Evolutionary conservation across 2,113 vertebrate genomes (phyloP), one percentile per base, ranked within the genome.

Genomic region (Ursus arctos): DNA sequence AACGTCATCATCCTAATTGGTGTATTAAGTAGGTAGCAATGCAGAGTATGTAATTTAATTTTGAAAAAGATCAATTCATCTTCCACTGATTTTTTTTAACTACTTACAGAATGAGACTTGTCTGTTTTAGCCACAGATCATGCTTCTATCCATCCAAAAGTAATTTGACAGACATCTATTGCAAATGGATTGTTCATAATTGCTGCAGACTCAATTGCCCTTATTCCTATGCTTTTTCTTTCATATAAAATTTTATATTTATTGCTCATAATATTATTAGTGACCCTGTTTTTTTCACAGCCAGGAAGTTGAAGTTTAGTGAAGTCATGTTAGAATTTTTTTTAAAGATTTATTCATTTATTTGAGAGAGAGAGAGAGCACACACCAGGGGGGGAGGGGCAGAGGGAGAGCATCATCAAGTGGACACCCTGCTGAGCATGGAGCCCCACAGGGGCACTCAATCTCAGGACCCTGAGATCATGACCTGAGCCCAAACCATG

Each of bases 31-130:
- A 71, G 1, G 6, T 74, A 91, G 6, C 18, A 57, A 51, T 72
- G 40, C n/a, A 97, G 95, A 87, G 36, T 53, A 95, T n/a, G 15
- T 76, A 61, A 93, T 74, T 94, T 91, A 83, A 88, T 63, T 91
- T 57, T 57, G 4, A 24, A 88, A 91, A 92, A 95, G 7, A 87
- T 71, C 28, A 47, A 2, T 40, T 91, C 2, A 74, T 47, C 57
- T 77, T 4, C 82, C 16, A 57, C 9, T 71, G 7, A 33, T 40
- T 53, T 92, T 91, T 95, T 93, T 71, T 31, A 86, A 43, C 40
- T 61, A 53, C 26, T 72, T 95, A 43, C 2, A 63, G 18, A 89
- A 61, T 88, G 49, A 82, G 21, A 74, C 69, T 59, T 80, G 10
- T 82, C 82, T 72, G 6, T 92, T 91, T 91, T 72, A 85, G 51